phyloP scores from a whole-genome alignment of 2,797 vertebrate genomes.

The Knipowitschia caucasica region DNA sequence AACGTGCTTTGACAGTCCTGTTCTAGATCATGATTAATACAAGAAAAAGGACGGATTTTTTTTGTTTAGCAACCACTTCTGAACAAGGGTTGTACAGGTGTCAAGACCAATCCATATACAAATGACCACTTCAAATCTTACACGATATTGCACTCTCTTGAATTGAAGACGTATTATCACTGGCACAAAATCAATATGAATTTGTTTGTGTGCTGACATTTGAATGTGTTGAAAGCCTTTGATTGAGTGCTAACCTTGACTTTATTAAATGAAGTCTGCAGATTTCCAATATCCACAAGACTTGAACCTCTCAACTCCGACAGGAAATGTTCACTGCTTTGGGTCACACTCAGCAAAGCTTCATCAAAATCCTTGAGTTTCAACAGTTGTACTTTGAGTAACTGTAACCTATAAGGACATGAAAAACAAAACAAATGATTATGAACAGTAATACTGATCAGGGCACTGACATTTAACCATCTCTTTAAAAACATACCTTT shows the following conservation, averaged over 20 bases:
- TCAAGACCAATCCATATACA: no score
- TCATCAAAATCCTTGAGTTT: conserved; percentile 84
- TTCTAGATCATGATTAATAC: no score
- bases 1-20: no score
- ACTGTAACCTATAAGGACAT: conserved; percentile 68
- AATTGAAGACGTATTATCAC: conserved; percentile 29
- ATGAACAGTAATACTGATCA: not conserved
- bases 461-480: not conserved
- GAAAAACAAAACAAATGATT: conserved; percentile 1
- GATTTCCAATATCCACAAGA: conserved; percentile 79
- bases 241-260: conserved; percentile 80
- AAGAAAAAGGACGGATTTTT: no score
- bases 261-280: conserved; percentile 69
- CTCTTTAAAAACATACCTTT: conserved; percentile 69
- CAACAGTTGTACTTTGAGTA: conserved; percentile 79
- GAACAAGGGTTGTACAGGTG: no score
- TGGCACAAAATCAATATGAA: conserved; percentile 20
- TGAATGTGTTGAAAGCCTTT: conserved; percentile 16
- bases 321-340: conserved; percentile 87
- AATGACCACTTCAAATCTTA: conserved; percentile 25
- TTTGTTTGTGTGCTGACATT: conserved; percentile 11
- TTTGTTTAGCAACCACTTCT: no score
- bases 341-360: conserved; percentile 78
- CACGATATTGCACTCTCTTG: conserved; percentile 81
- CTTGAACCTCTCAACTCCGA: conserved; percentile 80